Base-by-base conservation (phyloP, 2,113 vertebrate species). In the Dendrocopos noguchii region DNA sequence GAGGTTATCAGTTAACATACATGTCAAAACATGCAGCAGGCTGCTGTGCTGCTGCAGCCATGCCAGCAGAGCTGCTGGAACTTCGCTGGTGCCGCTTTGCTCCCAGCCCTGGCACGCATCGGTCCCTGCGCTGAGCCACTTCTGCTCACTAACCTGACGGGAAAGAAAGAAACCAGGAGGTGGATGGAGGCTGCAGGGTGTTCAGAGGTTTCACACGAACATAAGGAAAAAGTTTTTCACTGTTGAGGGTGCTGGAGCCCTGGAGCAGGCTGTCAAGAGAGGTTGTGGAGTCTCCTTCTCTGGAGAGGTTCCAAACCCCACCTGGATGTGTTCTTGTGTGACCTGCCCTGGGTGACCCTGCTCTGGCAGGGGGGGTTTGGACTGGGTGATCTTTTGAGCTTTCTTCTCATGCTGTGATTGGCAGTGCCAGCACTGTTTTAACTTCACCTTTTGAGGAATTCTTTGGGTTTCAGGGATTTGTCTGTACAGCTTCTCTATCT, bases 401-500 rank as follows among this genome's bases (percentile, higher is more conserved):
- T 24, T 24, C 22, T 52, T 52, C 22, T 12, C 22, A 25, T 52
- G 50, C 22, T 52, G 50, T 22, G 16, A 10, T 59, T 64, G 2
- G 60, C 34, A 22, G 46, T 7, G 18, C 9, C 21, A 19, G 9
- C 42, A n/a, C 27, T 0, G 22, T 0, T 20, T 7, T 39, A 71
- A 42, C 53, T 29, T 88, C 33, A 52, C 19, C 25, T 85, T 33
- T 56, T 42, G 60, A 50, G 68, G 56, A 47, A 36, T 70, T 56
- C 53, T 56, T 36, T 17, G 22, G 33, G 25, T 46, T 63, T 72
- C 33, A 25, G 44, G 8, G 52, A 17, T 88, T 59, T 46, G 14
- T 50, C 34, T 33, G n/a, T 57, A 50, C 34, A 70, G 46, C 73
- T 86, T 34, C 65, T 91, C 19, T 29, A 4, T 52, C 80, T 80